A percentile compares a stretch with the other conserved stretches of the same genome.
Conservation (phyloP, 1,140 invertebrate species). For the Drosophila kurseongensis region DNA sequence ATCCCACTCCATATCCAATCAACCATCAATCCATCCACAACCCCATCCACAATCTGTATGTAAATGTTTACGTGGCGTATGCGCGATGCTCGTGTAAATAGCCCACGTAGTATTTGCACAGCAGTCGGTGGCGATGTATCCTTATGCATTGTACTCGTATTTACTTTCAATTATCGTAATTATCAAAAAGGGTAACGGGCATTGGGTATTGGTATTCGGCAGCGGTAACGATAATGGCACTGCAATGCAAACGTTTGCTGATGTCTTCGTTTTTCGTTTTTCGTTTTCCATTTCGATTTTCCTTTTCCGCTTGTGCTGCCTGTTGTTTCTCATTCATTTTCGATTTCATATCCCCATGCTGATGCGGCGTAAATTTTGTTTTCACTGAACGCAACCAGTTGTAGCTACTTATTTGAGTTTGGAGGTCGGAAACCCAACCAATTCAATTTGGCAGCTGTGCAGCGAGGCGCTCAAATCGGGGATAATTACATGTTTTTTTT, state of each 20-base stretch:
- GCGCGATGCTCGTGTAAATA: constrained; percentile 67
- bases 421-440: constrained; percentile 16
- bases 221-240: constrained; percentile 50
- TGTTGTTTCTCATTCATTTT: constrained; percentile 44
- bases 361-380: constrained; percentile 53
- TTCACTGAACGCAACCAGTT: constrained; percentile 31
- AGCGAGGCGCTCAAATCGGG: constrained; percentile 50
- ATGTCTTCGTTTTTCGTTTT: constrained; percentile 74
- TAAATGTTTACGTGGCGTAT: constrained; percentile 76
- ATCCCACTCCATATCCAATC: constrained; percentile 24
- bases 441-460: constrained; percentile 41
- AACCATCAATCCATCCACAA: constrained; percentile 34
- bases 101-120: constrained; percentile 59
- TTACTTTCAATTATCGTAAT: constrained; percentile 83
- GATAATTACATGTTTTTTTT: constrained; percentile 57
- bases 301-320: not conserved
- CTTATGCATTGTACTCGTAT: constrained; percentile 71
- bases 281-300: constrained; percentile 33
- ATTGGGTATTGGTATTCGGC: constrained; percentile 5
- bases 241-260: constrained; percentile 77
- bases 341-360: constrained; percentile 52
- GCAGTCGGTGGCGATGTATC: constrained; percentile 48
- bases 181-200: constrained; percentile 71
- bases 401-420: constrained; percentile 44
- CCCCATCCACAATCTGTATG: constrained; percentile 28